Base-by-base conservation (phyloP, 2,888 invertebrate species). In the Ophion slaviceki region DNA sequence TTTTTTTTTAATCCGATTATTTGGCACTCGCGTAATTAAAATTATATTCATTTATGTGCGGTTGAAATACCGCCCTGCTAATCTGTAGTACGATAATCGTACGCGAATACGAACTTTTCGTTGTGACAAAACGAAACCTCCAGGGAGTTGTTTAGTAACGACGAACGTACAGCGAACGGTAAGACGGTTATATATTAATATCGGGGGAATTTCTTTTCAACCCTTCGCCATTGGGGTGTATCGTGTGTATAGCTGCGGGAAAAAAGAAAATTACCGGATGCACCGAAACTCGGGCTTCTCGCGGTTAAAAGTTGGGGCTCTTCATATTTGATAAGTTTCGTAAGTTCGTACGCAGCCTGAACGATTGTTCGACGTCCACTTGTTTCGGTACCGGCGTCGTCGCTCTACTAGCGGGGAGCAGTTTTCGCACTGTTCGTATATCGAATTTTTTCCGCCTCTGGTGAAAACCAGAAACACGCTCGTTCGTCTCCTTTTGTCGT, bases 371-470 rank as follows among this genome's bases (percentile, higher is more conserved):
- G 17, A n/a, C 66, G 47, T 64, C 47, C 47, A 66, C 32, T 66
- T 59, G 32, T 68, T 24, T n/a, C 24, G 57, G 47, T 62, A 45
- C 32, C n/a, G 36, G 28, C 66, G 14, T 66, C 67, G 66, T 76
- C 76, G 32, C 53, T 70, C 53, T 62, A 5, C 70, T 45, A 68
- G 45, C 78, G 53, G 24, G 24, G 17, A 59, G 53, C 71, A 80
- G 68, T 76, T 84, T 79, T 79, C 70, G 79, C 66, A 47, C 71
- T 40, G 24, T 11, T 72, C 61, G 7, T 62, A 20, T 47, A 80
- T 82, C 57, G 67, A 74, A 80, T 76, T 79, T 76, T 76, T 20
- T 82, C 59, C 75, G 59, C 66, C 61, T 80, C 71, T 45, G 72
- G 53, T 61, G 20, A 47, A 61, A 66, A 72, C 66, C 59, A 24